phyloP scores from a whole-genome alignment of 2,888 invertebrate genomes.

The Apoda limacodes region DNA sequence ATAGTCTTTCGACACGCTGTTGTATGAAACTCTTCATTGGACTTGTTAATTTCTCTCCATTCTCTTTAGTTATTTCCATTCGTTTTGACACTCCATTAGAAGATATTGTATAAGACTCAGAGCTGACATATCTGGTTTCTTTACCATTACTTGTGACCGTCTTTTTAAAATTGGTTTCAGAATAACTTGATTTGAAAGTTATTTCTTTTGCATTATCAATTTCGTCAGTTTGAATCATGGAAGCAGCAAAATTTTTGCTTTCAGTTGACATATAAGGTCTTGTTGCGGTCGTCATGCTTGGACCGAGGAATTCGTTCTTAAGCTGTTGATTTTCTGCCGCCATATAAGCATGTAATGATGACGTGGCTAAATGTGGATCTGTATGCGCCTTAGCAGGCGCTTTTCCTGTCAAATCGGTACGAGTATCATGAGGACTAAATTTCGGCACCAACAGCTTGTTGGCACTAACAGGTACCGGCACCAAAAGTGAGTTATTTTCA shows the following conservation, averaged over 20 bases:
- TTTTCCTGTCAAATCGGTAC: constrained; percentile 55
- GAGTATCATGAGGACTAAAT: constrained; percentile 59
- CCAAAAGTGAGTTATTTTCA: constrained; percentile 53
- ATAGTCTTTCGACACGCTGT: constrained; percentile 88
- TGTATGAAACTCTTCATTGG: constrained; percentile 84
- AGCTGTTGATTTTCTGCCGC: constrained; percentile 61
- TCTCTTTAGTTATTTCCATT: constrained; percentile 60
- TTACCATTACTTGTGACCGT: constrained; percentile 46
- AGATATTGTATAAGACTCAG: constrained; percentile 59
- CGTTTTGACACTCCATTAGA: constrained; percentile 57
- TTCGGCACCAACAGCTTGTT: constrained; percentile 70
- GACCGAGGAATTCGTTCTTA: constrained; percentile 61
- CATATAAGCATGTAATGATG: constrained; percentile 57
- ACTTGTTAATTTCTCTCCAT: constrained; percentile 54
- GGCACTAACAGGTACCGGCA: constrained; percentile 58
- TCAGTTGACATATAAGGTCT: constrained; percentile 51
- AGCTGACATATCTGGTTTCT: constrained; percentile 36
- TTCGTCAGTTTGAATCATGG: constrained; percentile 58
- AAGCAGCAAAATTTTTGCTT: constrained; percentile 52
- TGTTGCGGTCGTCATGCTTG: constrained; percentile 55
- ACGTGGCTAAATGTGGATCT: constrained; percentile 50
- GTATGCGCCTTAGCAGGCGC: constrained; percentile 67
- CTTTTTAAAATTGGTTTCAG: constrained; percentile 59
- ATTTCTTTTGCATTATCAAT: constrained; percentile 53
- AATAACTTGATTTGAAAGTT: constrained; percentile 60